Evolutionary conservation across 92 coral and sea anemone species (phyloP), one percentile per base, ranked within the genome.

Genomic region (Heteractis magnifica): DNA sequence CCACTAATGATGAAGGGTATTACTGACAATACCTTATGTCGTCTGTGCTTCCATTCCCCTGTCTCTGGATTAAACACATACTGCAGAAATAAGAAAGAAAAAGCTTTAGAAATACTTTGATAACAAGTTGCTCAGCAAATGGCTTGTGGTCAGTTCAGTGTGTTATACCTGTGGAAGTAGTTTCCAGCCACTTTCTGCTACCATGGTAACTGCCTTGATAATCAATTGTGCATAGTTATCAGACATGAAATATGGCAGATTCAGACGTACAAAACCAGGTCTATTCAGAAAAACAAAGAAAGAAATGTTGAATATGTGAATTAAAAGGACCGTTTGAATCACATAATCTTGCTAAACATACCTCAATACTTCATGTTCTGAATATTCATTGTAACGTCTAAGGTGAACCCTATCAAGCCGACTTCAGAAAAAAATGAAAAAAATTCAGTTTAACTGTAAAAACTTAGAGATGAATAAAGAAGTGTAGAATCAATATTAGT

Each of bases 21-120:
- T 15, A 65, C 44, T 34, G 2, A 34, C 76, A 44, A 19, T 82
- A 93, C 97, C 95, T 95, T 97, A 51, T 95, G 94, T 49, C 84
- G 88, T 55, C 90, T 90, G 82, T 95, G 98, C 74, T 92, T 87
- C 98, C 98, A 95, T 76, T 94, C 98, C 20, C 98, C 98, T 19
- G 98, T 95, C 77, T 95, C 98, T 64, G 98, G 98, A 72, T 95
- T 95, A 59, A 95, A 94, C 96, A 91, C 93, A 87, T 95, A 95
- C 98, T 95, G 79, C 1, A 81, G 18, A 75, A 18, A 58, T 59
- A 51, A 7, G 15, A 60, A 34, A n/a, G 78, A 49, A 13, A 85
- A 51, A 41, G 21, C 10, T 13, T 34, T 15, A 51, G 62, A 76
- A 5, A 76, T 9, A 50, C 10, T 6, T 16, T 20, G 53, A 11